Percentiles rank a stretch among this genome's conserved stretches.
phyloP scores from a whole-genome alignment of 92 coral and sea anemone species.

The Zoanthus gigantus region DNA sequence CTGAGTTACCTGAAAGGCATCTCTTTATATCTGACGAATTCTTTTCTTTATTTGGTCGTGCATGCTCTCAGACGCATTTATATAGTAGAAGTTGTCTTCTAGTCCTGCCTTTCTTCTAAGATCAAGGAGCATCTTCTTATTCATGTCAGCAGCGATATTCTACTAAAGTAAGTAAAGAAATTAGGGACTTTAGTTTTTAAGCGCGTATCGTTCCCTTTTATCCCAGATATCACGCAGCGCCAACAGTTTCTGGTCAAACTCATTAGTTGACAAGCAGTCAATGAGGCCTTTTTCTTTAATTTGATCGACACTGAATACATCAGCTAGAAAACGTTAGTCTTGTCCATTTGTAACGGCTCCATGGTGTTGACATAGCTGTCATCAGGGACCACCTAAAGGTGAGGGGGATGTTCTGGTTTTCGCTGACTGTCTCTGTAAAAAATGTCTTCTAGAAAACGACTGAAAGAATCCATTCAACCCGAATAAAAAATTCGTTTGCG shows the following conservation, averaged over 20 bases:
- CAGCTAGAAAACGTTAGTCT: background rate
- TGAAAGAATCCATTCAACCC: too few species aligned
- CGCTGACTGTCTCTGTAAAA: too few species aligned
- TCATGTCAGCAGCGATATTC: background rate
- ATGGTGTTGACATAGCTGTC: too few species aligned
- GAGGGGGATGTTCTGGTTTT: too few species aligned
- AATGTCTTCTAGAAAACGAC: too few species aligned
- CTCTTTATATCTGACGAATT: constrained; percentile 14
- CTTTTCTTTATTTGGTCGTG: background rate
- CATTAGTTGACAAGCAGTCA: constrained; percentile 1
- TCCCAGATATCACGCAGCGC: background rate
- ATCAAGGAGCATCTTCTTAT: constrained; percentile 9
- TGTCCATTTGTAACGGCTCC: too few species aligned
- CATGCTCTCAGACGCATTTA: background rate
- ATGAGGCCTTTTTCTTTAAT: background rate
- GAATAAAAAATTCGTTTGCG: too few species aligned
- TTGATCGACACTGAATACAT: background rate
- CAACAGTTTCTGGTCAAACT: constrained; percentile 8
- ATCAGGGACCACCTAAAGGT: too few species aligned
- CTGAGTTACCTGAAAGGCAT: constrained; percentile 3
- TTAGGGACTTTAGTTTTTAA: background rate
- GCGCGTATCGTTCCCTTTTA: background rate
- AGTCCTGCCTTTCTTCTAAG: constrained; percentile 3
- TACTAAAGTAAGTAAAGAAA: background rate
- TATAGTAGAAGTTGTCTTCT: background rate